Evolutionary conservation across 2,888 invertebrate species (phyloP).

Genomic region (Palloptera scutellata): DNA sequence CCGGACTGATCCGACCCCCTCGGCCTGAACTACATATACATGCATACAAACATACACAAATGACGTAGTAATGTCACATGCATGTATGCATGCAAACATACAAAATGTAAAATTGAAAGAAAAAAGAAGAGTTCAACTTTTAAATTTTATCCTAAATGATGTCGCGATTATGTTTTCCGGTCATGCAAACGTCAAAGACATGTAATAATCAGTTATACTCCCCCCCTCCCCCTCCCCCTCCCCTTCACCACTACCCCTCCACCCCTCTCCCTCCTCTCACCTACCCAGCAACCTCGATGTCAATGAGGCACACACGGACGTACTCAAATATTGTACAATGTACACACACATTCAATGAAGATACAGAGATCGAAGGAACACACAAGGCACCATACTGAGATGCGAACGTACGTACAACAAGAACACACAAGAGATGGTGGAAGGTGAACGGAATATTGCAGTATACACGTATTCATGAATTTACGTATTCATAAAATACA

Average conservation of each 20-base stretch:
- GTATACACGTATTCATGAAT: no score
- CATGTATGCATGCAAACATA: no score
- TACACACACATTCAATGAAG: not conserved
- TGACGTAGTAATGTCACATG: no score
- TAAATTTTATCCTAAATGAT: slow-evolving; percentile 22
- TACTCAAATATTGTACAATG: not conserved
- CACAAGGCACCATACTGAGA: not conserved
- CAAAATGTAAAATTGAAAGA: not conserved
- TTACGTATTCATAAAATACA: not conserved
- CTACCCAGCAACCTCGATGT: no score
- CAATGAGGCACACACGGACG: not conserved
- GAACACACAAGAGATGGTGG: not conserved
- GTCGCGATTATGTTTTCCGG: slow-evolving; percentile 46
- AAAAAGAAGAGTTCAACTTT: not conserved
- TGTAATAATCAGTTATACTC: slow-evolving; percentile 17
- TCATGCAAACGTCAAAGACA: slow-evolving; percentile 41
- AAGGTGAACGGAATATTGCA: no score
- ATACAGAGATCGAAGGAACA: not conserved
- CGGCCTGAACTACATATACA: no score
- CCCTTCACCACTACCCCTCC: slow-evolving; percentile 14
- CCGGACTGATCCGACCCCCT: no score
- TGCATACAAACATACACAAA: no score
- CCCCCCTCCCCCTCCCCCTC: slow-evolving; percentile 3
- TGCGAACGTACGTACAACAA: not conserved
- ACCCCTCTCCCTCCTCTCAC: not conserved